Base-by-base conservation (phyloP, 1,140 invertebrate genomes). In the Trichonephila inaurata region DNA sequence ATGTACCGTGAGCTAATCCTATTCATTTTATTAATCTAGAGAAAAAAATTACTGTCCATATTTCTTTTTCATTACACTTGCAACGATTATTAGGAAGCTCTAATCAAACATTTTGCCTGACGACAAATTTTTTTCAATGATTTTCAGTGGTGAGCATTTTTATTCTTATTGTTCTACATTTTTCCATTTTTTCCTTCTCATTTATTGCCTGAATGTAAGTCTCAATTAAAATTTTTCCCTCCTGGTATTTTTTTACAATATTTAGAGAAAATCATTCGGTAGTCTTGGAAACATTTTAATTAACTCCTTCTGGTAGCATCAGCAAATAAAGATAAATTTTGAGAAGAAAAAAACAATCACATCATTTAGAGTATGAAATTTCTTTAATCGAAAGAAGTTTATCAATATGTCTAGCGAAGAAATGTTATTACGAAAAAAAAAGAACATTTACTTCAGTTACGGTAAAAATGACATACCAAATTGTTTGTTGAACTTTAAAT, bases 161-260 rank as follows among this genome's bases (percentile, higher is more conserved):
- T 18, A 33, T 5, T 33, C 18, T 33, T 40, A 77, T 77, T 77
- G 72, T 77, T 77, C 14, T 18, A 33, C 28, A 33, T 77, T 3
- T 33, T 18, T 18, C n/a, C n/a, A 69, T 33, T 40, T 77, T 77
- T 77, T 77, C 33, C 28, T 12, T 40, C 16, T 40, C 72, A 77
- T 77, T 77, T 77, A 77, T 33, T 77, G 28, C 33, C 16, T 18
- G 28, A 77, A 40, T 77, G 72, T 33, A 77, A 40, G 16, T 40
- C 72, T 77, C 72, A 33, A 77, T 77, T 77, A 77, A 77, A 77
- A 33, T 77, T 77, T 40, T 77, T 40, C 69, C 3, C 28, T 33
- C 72, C 16, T 33, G 18, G 14, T 77, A 77, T 77, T 33, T 77
- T n/a, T 69, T 77, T 18, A 77, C 72, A 18, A 28, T 40, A 77